These are phyloP conservation scores for Venturia canescens DNA, from an alignment of 1,140 invertebrate species.

Conservation along the genomic window DNA sequence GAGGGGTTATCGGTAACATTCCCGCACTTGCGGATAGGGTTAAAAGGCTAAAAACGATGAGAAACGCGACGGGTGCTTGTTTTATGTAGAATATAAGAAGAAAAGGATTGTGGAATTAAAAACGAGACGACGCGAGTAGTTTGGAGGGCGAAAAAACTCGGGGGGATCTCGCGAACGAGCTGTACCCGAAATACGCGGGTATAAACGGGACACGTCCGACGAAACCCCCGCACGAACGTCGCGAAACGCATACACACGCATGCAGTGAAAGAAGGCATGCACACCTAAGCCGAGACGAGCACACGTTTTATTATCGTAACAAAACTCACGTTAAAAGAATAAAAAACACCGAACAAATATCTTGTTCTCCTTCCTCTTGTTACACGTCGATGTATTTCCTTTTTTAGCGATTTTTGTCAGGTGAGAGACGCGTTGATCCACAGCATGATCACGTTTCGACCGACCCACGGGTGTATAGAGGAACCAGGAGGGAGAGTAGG, in stretches of 20 bases:
- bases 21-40: neutral
- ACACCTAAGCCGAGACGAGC: neutral
- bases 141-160: constrained; percentile 10
- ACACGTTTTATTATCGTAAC: constrained; percentile 29
- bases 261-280: neutral
- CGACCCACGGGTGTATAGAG: neutral
- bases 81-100: neutral
- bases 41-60: constrained; percentile 29
- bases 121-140: constrained; percentile 14
- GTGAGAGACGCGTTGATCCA: constrained; percentile 4
- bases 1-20: constrained; percentile 48
- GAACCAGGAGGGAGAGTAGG: neutral
- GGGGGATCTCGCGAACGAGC: neutral
- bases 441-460: constrained; percentile 7
- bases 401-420: constrained; percentile 1
- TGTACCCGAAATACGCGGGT: constrained; percentile 6
- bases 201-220: constrained; percentile 13
- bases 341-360: neutral
- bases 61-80: neutral
- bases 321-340: constrained; percentile 28
- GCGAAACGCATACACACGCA: neutral
- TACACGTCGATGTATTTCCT: neutral
- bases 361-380: neutral
- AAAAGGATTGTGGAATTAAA: constrained; percentile 12
- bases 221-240: constrained; percentile 18